Conservation (phyloP, 1,140 invertebrate genomes). For the Bombus sylvicola region DNA sequence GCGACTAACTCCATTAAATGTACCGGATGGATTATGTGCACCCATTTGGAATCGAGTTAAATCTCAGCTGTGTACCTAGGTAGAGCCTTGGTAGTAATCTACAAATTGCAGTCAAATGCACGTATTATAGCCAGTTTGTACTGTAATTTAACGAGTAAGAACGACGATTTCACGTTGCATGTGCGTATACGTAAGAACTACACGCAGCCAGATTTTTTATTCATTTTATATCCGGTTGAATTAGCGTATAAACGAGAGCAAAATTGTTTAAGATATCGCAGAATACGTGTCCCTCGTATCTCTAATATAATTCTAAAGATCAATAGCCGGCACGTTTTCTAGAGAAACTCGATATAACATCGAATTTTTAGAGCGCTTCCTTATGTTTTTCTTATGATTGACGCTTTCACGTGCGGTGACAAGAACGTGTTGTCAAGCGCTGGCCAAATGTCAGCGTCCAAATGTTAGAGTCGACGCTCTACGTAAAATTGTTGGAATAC, state of each 20-base stretch:
- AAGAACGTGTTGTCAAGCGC: no score
- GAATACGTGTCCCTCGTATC: no score
- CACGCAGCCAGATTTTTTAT: no score
- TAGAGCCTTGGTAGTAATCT: constrained; percentile 41
- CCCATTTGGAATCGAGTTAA: constrained; percentile 56
- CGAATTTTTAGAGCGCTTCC: no score
- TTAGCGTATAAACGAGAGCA: not conserved
- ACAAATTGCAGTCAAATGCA: constrained; percentile 48
- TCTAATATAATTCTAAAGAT: no score
- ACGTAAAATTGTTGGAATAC: no score
- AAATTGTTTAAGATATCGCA: not conserved
- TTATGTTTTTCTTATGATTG: no score
- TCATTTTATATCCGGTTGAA: not conserved
- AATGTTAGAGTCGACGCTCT: no score
- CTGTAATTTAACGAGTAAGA: constrained; percentile 44
- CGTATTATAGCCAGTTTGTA: constrained; percentile 21
- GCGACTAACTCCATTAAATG: constrained; percentile 54
- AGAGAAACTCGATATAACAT: no score
- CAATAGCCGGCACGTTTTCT: no score
- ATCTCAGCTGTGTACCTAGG: constrained; percentile 5
- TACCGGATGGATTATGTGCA: constrained; percentile 53
- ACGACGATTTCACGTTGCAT: not conserved
- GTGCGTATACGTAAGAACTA: not conserved
- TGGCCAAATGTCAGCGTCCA: no score
- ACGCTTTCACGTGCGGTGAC: no score